These are phyloP conservation scores for Sitta carolinensis DNA, from an alignment of 2,797 vertebrate species.

Conservation along the genomic window DNA sequence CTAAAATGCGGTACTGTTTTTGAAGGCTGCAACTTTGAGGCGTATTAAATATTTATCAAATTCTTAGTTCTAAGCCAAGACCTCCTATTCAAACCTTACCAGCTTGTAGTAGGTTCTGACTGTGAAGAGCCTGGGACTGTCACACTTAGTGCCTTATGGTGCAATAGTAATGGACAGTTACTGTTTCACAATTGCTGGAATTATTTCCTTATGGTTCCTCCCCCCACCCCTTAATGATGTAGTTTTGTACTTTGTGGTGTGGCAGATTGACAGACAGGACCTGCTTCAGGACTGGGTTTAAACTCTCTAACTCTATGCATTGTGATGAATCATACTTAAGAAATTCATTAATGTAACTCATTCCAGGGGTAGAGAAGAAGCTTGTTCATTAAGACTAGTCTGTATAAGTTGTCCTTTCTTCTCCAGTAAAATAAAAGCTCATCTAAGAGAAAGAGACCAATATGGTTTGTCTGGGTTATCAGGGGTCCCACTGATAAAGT, in stretches of 20 bases:
- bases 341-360: not conserved
- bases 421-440: not conserved
- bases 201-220: not conserved
- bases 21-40: not conserved
- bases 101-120: not conserved
- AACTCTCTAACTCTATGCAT: not conserved
- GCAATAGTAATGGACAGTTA: not conserved
- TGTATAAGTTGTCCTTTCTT: not conserved
- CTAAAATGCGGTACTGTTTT: not conserved
- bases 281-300: not conserved
- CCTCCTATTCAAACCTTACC: not conserved
- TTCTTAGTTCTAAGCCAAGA: not conserved
- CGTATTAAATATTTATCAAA: conserved; percentile 18
- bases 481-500: not conserved
- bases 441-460: not conserved
- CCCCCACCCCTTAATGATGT: not conserved
- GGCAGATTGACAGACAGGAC: not conserved
- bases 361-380: not conserved
- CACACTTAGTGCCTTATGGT: not conserved
- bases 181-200: not conserved
- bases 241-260: not conserved
- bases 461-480: not conserved
- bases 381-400: not conserved
- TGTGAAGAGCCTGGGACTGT: not conserved
- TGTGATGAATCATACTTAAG: not conserved